These are phyloP conservation scores for Todiramphus saurophagus DNA, from an alignment of 2,113 vertebrate genomes.

Conservation along the genomic window DNA sequence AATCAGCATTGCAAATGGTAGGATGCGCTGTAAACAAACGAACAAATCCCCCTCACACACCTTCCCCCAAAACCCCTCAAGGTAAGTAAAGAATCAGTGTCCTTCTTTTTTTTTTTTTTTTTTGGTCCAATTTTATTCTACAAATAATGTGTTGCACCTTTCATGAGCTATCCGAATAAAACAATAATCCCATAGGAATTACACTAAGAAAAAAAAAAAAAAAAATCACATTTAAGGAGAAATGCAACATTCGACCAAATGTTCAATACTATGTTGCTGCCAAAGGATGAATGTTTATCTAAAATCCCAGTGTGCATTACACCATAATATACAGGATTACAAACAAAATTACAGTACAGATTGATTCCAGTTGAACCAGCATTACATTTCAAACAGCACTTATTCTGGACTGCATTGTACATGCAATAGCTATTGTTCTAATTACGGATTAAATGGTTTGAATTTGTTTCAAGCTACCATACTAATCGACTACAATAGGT, in stretches of 20 bases:
- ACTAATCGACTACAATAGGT: conserved; percentile 81
- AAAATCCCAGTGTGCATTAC: conserved; percentile 83
- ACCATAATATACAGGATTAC: conserved; percentile 85
- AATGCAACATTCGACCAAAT: conserved; percentile 77
- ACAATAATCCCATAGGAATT: conserved; percentile 77
- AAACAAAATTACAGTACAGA: conserved; percentile 86
- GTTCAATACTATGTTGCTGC: conserved; percentile 81
- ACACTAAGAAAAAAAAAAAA: conserved; percentile 64
- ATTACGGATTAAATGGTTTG: conserved; percentile 79
- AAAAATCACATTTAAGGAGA: conserved; percentile 71
- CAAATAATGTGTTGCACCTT: conserved; percentile 74
- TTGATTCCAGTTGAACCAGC: conserved; percentile 82
- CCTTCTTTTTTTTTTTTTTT: neutral
- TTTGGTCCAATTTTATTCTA: conserved; percentile 74
- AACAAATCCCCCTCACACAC: neutral
- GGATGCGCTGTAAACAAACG: neutral
- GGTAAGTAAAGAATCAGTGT: neutral
- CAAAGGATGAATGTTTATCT: conserved; percentile 75
- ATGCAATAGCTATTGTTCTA: conserved; percentile 87
- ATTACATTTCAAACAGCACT: conserved; percentile 84
- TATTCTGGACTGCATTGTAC: conserved; percentile 84
- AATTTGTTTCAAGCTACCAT: conserved; percentile 79
- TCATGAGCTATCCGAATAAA: conserved; percentile 74
- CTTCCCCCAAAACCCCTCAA: neutral
- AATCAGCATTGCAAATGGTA: neutral